Base-by-base conservation (phyloP, 2,113 vertebrate species). In the Todiramphus saurophagus region DNA sequence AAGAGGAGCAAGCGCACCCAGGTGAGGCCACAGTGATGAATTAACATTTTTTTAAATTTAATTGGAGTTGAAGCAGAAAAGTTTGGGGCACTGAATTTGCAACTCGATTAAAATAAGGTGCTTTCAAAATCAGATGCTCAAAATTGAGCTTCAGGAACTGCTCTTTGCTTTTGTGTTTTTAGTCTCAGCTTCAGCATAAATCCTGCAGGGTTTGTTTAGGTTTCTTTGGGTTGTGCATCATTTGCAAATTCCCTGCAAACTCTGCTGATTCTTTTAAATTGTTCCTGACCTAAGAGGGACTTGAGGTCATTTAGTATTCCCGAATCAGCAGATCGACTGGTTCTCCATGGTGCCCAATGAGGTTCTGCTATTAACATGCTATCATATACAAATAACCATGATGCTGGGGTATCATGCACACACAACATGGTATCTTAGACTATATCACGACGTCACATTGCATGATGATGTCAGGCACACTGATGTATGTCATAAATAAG, bases 201-300 rank as follows among this genome's bases (percentile, higher is more conserved):
- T 83, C 37, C 43, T n/a, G 18, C 3, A 6, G 37, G 14, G 59
- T 53, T 88, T 88, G 44, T 83, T 83, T 64, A 39, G 8, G 31
- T 84, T 93, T 33, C 30, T 73, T 44, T 60, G 39, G 43, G 70
- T 86, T 64, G 13, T 3, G 2, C 23, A 9, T 50, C 44, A 69
- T 66, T 94, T 89, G 83, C 59, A 93, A 76, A 91, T 85, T 90
- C 35, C 27, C 58, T 79, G 53, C 70, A 93, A 95, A 74, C 46
- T 85, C 72, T 74, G 72, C 0, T 0, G 78, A 92, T 64, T 69
- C 41, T 41, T 90, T 62, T 77, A 79, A 77, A 79, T 53, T 83
- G 37, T 51, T 62, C 37, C 31, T 83, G 44, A 53, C 37, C 58
- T n/a, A 72, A 37, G 67, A 79, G 44, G 27, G 28, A 59, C n/a